These are phyloP conservation scores for Gasteruption jaculator DNA, from an alignment of 2,888 invertebrate genomes.

Conservation along the genomic window DNA sequence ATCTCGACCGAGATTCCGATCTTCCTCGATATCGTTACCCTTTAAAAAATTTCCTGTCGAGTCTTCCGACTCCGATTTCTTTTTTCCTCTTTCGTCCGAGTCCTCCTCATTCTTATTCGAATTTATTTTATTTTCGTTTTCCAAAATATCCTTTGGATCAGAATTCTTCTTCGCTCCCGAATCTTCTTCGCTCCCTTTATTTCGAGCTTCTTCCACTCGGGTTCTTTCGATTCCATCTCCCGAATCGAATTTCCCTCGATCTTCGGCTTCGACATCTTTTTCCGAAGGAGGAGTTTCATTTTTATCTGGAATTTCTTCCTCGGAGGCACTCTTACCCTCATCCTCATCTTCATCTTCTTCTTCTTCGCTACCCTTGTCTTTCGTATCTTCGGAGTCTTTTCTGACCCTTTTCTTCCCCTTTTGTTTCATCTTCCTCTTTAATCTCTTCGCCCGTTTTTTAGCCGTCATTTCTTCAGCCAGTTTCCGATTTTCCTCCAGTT, in stretches of 20 bases:
- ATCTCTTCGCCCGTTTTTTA: slow-evolving; percentile 85
- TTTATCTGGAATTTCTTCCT: slow-evolving; percentile 20
- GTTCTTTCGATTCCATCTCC: too few relatives aligned
- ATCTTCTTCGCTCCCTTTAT: too few relatives aligned
- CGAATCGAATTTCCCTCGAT: slow-evolving; percentile 1
- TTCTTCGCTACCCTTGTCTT: slow-evolving; percentile 44
- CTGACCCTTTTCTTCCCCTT: slow-evolving; percentile 37
- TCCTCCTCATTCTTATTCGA: too few relatives aligned
- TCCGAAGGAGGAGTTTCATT: slow-evolving; percentile 17
- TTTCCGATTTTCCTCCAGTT: slow-evolving; percentile 70
- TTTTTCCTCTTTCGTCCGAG: too few relatives aligned
- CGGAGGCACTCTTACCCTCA: slow-evolving; percentile 25
- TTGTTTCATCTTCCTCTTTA: slow-evolving; percentile 67
- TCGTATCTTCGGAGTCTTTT: slow-evolving; percentile 33
- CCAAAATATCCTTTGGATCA: too few relatives aligned
- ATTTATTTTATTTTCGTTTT: too few relatives aligned
- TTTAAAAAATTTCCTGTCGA: too few relatives aligned
- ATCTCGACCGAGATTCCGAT: too few relatives aligned
- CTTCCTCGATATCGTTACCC: too few relatives aligned
- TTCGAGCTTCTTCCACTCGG: too few relatives aligned
- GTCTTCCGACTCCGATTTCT: too few relatives aligned
- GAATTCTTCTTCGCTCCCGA: too few relatives aligned
- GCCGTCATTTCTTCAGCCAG: slow-evolving; percentile 78
- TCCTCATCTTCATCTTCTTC: slow-evolving; percentile 20
- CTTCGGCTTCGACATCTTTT: slow-evolving; percentile 6